Evolutionary conservation across 2,797 vertebrate genomes (phyloP), one percentile per base, ranked within the genome.

Genomic region (Salarias fasciatus): DNA sequence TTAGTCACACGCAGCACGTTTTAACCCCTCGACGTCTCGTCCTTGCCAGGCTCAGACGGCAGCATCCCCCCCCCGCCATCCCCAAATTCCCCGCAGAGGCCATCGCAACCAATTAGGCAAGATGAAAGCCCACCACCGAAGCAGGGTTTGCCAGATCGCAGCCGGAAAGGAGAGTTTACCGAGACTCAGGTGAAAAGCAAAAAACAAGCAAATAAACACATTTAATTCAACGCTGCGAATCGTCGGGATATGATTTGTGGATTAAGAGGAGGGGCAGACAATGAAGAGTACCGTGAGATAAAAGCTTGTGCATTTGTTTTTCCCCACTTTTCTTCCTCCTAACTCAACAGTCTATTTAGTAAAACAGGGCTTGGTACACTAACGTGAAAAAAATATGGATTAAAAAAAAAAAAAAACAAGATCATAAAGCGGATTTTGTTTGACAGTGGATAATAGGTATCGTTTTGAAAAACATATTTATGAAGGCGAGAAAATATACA

Each of bases 41-140:
- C 49, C 72, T 41, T 53, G 51, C 35, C 15, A 65, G 62, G 45
- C n/a, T n/a, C n/a, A n/a, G n/a, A 5, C 41, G 11, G 45, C 37
- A 1, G 65, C 60, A 18, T 60, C 53, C 30, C 45, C 13, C 18
- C 18, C 18, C 63, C 47, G n/a, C n/a, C n/a, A n/a, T n/a, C 36
- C 47, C 42, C 36, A 63, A 75, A 77, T 53, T 71, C 75, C 64
- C 82, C 2, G 7, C 60, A 52, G 75, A 75, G 68, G 53, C 59
- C 77, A 75, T 82, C 86, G 81, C 55, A 85, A 70, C 74, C 87
- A 91, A 89, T 91, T 88, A 92, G 65, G 48, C 40, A 30, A 66
- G 86, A 91, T 88, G 85, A 91, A 89, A 88, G 84, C 75, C 61
- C 40, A 43, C 56, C 56, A 36, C 59, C 12, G 8, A 51, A 72